A percentile compares a stretch with the other conserved stretches of the same genome.
phyloP scores from a whole-genome alignment of 2,888 invertebrate genomes.

The Caenorhabditis panamensis region DNA sequence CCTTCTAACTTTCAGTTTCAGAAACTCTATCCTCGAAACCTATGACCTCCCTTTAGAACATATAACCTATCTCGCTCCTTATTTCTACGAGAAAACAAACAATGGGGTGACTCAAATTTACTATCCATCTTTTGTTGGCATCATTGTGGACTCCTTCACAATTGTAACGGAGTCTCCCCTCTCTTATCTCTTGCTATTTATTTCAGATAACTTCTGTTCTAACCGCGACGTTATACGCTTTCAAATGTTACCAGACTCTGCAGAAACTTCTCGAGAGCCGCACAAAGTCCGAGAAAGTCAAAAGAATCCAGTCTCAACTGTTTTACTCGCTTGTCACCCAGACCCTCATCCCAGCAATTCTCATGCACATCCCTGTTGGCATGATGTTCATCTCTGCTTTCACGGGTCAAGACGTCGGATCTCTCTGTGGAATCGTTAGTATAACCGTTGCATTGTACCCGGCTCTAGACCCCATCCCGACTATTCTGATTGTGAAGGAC shows the following conservation, averaged over 20 bases:
- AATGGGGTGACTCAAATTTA: background rate
- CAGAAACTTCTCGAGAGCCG: background rate
- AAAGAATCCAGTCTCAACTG: slow-evolving; percentile 7
- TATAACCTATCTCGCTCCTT: background rate
- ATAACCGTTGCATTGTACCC: slow-evolving; percentile 26
- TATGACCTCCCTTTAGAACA: background rate
- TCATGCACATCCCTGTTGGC: slow-evolving; percentile 35
- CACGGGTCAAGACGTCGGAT: slow-evolving; percentile 11
- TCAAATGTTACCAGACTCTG: background rate
- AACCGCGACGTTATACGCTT: background rate
- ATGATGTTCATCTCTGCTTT: slow-evolving; percentile 19
- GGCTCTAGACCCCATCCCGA: slow-evolving; percentile 26
- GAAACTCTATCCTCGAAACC: slow-evolving; percentile 1
- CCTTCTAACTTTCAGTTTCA: no score
- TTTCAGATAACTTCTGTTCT: background rate
- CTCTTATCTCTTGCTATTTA: background rate
- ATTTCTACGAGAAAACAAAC: background rate
- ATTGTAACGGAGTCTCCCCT: background rate
- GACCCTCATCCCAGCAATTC: slow-evolving; percentile 21
- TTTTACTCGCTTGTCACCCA: slow-evolving; percentile 14
- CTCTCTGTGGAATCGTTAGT: slow-evolving; percentile 1
- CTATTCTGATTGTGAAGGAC: slow-evolving; percentile 23
- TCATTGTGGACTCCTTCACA: background rate
- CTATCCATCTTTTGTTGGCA: background rate
- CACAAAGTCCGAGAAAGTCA: background rate